Percentiles rank a stretch among this genome's conserved stretches.
phyloP scores from a whole-genome alignment of 2,113 vertebrate genomes.

The Pionites leucogaster region DNA sequence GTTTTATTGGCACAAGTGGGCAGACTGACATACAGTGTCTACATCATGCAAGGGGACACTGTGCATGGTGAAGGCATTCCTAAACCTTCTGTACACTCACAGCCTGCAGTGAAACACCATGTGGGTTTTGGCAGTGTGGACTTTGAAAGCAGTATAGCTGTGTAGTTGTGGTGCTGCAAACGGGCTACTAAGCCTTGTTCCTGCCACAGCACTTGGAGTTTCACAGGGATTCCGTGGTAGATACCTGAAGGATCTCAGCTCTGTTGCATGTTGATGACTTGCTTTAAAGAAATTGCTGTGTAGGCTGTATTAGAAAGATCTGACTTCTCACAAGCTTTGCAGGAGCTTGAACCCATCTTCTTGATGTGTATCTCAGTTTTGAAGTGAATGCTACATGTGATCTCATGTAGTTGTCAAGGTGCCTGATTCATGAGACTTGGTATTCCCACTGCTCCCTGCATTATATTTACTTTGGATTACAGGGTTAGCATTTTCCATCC shows the following conservation, averaged over 20 bases:
- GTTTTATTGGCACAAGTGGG: neutral
- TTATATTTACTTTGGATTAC: constrained; percentile 6
- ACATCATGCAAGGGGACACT: neutral
- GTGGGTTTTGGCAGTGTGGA: neutral
- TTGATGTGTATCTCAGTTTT: neutral
- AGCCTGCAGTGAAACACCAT: neutral
- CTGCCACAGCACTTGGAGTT: neutral
- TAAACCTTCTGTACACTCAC: neutral
- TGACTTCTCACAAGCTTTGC: neutral
- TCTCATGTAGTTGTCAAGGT: neutral
- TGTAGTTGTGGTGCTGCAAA: neutral
- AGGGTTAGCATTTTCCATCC: constrained; percentile 10
- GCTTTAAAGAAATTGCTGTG: neutral
- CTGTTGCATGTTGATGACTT: neutral
- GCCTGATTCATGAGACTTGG: neutral
- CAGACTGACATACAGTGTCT: neutral
- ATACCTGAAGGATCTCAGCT: neutral
- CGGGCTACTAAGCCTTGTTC: neutral
- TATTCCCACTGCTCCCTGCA: neutral
- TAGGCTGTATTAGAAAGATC: neutral
- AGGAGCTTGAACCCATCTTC: neutral
- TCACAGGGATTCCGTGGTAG: neutral
- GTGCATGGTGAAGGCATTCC: neutral
- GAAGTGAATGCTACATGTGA: neutral
- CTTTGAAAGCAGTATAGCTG: neutral